Conservation (phyloP, 2,113 vertebrate species). For the Cyprinodon variegatus region DNA sequence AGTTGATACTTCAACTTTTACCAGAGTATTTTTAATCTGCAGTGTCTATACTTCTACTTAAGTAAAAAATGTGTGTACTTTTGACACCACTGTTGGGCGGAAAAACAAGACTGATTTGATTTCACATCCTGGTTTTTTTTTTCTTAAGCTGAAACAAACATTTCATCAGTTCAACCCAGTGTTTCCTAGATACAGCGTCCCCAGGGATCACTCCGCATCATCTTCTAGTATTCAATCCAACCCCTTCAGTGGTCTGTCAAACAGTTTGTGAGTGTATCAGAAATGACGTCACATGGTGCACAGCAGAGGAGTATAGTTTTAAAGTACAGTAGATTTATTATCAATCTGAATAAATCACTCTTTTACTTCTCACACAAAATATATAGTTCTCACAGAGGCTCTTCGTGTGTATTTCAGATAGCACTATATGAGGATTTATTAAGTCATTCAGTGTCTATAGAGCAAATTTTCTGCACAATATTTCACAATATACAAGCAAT, state of each 20-base stretch:
- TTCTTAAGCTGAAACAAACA: conserved; percentile 53
- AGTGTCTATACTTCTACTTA: no score
- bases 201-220: conserved; percentile 38
- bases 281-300: conserved; percentile 41
- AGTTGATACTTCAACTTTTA: no score
- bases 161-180: conserved; percentile 59
- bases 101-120: conserved; percentile 52
- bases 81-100: no score
- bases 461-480: conserved; percentile 67
- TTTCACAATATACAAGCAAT: conserved; percentile 69
- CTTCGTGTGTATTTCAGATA: conserved; percentile 64
- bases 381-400: conserved; percentile 71
- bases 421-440: conserved; percentile 58
- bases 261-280: conserved; percentile 10
- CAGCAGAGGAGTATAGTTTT: conserved; percentile 42
- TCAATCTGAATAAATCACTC: conserved; percentile 53
- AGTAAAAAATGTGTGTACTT: no score
- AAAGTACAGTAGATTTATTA: conserved; percentile 68
- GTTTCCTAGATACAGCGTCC: conserved; percentile 41
- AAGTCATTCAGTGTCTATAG: conserved; percentile 62
- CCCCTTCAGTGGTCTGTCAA: conserved; percentile 18
- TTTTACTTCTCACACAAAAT: conserved; percentile 77
- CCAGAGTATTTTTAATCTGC: no score
- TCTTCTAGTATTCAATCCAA: conserved; percentile 54
- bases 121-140: conserved; percentile 43